Conservation (phyloP, 2,888 invertebrate genomes). For the Tinea pellionella region DNA sequence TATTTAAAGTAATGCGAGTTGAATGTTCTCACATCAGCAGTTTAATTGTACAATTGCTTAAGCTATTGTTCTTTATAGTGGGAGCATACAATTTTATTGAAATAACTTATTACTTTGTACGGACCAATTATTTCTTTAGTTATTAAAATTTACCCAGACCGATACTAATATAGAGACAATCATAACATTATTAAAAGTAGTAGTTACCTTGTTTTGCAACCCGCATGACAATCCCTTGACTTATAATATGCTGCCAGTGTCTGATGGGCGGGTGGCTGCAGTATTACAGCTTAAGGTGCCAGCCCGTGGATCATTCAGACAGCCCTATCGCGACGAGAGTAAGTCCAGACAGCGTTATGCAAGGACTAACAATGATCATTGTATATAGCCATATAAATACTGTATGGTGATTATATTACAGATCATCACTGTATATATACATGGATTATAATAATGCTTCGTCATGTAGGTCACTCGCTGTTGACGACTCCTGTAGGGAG, state of each 20-base stretch:
- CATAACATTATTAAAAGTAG: neutral
- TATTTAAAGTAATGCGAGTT: neutral
- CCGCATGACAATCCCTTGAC: conserved; percentile 5
- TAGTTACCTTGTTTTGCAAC: neutral
- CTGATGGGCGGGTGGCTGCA: conserved; percentile 92
- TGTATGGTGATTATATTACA: neutral
- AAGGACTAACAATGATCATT: conserved; percentile 48
- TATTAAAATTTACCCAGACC: neutral
- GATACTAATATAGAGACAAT: neutral
- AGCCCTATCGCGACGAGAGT: conserved; percentile 85
- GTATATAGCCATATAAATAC: conserved; percentile 37
- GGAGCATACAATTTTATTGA: conserved; percentile 8
- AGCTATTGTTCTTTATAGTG: conserved; percentile 3
- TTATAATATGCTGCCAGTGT: conserved; percentile 59
- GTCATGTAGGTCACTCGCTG: neutral
- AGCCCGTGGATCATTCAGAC: conserved; percentile 90
- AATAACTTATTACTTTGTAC: neutral
- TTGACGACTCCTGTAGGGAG: neutral
- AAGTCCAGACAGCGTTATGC: conserved; percentile 59
- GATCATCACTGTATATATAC: neutral
- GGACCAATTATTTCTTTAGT: neutral
- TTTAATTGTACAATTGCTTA: conserved; percentile 6
- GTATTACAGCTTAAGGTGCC: conserved; percentile 89
- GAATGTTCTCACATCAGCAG: conserved; percentile 7
- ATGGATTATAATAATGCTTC: neutral